These are phyloP conservation scores for Lampropteryx suffumata DNA, from an alignment of 2,888 invertebrate species.

Conservation along the genomic window DNA sequence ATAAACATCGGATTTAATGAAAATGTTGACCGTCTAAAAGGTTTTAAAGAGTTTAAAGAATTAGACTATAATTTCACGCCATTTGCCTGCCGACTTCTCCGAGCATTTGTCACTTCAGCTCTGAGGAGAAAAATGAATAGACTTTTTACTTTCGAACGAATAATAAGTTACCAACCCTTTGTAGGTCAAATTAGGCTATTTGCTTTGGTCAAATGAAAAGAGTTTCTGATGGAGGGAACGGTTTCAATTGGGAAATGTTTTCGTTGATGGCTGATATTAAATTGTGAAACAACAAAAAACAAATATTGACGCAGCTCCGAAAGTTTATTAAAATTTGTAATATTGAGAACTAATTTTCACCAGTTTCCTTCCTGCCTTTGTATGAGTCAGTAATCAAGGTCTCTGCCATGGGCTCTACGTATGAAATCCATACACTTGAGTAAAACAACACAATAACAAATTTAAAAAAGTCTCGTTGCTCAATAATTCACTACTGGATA, in stretches of 20 bases:
- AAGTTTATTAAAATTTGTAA: background rate
- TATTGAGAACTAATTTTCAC: background rate
- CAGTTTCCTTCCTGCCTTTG: no score
- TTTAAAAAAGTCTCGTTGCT: no score
- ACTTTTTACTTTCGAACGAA: conserved; percentile 29
- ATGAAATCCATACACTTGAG: no score
- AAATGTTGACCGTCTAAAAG: conserved; percentile 5
- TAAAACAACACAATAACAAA: no score
- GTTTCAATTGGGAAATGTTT: conserved; percentile 16
- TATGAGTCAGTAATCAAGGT: no score
- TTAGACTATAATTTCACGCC: conserved; percentile 49
- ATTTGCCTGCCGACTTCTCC: conserved; percentile 25
- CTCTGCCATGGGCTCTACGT: no score
- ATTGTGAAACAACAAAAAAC: background rate
- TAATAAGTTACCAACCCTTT: conserved; percentile 38
- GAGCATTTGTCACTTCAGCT: conserved; percentile 21
- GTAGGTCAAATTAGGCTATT: conserved; percentile 55
- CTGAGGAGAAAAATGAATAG: conserved; percentile 20
- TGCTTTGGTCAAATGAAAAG: conserved; percentile 50
- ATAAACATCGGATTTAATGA: no score
- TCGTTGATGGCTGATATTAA: background rate
- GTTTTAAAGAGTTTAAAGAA: conserved; percentile 37
- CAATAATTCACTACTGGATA: no score
- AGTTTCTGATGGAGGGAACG: conserved; percentile 36
- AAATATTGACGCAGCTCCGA: background rate